phyloP scores from a whole-genome alignment of 2,113 vertebrate species.

The Acrocephalus arundinaceus region DNA sequence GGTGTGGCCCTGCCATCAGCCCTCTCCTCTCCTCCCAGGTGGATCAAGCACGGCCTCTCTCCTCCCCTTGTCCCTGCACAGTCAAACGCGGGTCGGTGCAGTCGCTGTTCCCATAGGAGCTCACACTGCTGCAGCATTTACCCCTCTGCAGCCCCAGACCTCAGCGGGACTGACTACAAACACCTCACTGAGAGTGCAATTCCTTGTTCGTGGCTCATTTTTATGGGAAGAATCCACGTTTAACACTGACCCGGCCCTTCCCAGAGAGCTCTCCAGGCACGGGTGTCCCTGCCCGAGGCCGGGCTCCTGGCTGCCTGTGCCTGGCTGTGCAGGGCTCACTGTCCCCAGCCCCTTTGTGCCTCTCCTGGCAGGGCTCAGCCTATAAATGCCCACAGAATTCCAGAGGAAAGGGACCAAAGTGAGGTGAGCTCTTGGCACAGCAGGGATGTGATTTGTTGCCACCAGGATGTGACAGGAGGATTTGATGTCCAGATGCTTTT shows the following conservation, averaged over 20 bases:
- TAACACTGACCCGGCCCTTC: too few species aligned
- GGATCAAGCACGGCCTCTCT: rapidly evolving
- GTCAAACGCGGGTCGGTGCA: rapidly evolving
- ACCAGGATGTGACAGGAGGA: not conserved
- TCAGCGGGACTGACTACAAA: rapidly evolving
- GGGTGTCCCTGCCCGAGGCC: not conserved
- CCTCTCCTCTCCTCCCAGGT: rapidly evolving
- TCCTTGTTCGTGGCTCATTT: rapidly evolving
- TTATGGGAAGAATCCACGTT: not conserved
- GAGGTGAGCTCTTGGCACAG: not conserved
- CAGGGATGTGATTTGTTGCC: not conserved
- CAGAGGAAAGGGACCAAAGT: not conserved
- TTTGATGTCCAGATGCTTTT: not conserved
- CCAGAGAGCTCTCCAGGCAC: not conserved
- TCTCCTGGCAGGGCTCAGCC: rapidly evolving
- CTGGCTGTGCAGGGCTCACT: not conserved
- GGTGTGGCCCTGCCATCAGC: not conserved
- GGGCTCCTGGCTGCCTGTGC: not conserved
- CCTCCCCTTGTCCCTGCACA: not conserved
- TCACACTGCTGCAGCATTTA: rapidly evolving
- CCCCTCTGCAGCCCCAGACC: not conserved
- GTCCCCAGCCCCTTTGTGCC: too few species aligned
- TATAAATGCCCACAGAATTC: not conserved
- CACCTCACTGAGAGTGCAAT: not conserved
- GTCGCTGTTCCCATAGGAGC: rapidly evolving